Conservation (phyloP, 2,888 invertebrate genomes). For the Clostera curtula region DNA sequence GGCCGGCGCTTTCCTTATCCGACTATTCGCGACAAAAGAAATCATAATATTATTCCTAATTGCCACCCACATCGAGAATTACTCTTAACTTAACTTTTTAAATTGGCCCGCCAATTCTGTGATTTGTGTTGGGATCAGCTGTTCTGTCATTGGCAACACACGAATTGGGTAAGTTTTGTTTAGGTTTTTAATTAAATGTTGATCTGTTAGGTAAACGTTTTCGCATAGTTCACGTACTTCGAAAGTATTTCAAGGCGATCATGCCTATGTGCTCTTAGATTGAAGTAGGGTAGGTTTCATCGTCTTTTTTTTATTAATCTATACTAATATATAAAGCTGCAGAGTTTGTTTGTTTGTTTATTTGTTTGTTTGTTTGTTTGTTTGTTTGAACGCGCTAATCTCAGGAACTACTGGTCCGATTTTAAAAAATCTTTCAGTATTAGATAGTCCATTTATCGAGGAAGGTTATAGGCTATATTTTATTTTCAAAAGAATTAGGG, state of each 20-base stretch:
- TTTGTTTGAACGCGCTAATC: too few relatives aligned
- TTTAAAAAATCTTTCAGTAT: too few relatives aligned
- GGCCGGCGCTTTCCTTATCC: constrained; percentile 29
- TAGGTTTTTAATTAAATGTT: constrained; percentile 40
- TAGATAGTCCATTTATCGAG: too few relatives aligned
- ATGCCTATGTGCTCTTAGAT: constrained; percentile 41
- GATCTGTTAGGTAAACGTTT: constrained; percentile 57
- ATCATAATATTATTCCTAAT: constrained; percentile 16
- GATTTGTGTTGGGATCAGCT: constrained; percentile 18
- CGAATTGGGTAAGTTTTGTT: constrained; percentile 44
- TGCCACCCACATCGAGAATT: too few relatives aligned
- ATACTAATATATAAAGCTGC: too few relatives aligned
- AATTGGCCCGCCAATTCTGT: constrained; percentile 13
- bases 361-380: too few relatives aligned
- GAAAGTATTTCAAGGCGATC: constrained; percentile 75
- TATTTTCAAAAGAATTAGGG: too few relatives aligned
- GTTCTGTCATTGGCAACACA: constrained; percentile 7
- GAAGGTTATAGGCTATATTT: too few relatives aligned
- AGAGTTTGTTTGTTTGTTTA: too few relatives aligned
- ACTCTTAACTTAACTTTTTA: too few relatives aligned
- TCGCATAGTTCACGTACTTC: constrained; percentile 63
- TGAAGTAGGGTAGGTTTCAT: constrained; percentile 25
- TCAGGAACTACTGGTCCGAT: too few relatives aligned
- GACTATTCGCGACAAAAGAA: constrained; percentile 19
- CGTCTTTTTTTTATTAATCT: constrained; percentile 16